A percentile compares a stretch with the other conserved stretches of the same genome.
phyloP scores from a whole-genome alignment of 2,797 vertebrate genomes.

The Microtus agrestis region DNA sequence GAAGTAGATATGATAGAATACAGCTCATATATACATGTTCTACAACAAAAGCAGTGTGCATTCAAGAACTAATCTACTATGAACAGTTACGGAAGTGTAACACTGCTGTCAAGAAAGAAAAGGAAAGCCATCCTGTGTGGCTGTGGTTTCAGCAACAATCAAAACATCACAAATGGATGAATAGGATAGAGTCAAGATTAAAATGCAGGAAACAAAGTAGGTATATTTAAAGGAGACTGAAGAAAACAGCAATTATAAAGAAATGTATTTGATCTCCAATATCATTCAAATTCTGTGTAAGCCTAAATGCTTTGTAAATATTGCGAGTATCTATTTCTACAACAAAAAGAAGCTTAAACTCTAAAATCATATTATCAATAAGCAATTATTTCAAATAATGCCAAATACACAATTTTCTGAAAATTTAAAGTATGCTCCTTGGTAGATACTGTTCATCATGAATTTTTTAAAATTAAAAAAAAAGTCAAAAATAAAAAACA shows the following conservation, averaged over 20 bases:
- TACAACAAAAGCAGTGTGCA: slow-evolving; percentile 15
- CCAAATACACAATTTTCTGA: slow-evolving; percentile 46
- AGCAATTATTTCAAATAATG: slow-evolving; percentile 59
- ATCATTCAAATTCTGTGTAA: slow-evolving; percentile 55
- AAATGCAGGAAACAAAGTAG: slow-evolving; percentile 41
- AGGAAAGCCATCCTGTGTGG: slow-evolving; percentile 29
- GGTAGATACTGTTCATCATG: slow-evolving; percentile 23
- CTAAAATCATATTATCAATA: slow-evolving; percentile 39
- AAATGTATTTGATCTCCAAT: slow-evolving; percentile 47
- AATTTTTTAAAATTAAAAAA: neutral
- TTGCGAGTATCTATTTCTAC: slow-evolving; percentile 37
- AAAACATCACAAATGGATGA: neutral
- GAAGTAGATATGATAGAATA: neutral
- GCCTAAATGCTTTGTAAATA: slow-evolving; percentile 48
- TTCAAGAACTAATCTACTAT: slow-evolving; percentile 29
- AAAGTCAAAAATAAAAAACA: neutral
- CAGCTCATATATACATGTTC: slow-evolving; percentile 30
- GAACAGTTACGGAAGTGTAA: slow-evolving; percentile 6
- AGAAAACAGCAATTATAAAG: slow-evolving; percentile 43
- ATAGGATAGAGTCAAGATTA: slow-evolving; percentile 29
- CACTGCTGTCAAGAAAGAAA: neutral
- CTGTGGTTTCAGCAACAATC: neutral
- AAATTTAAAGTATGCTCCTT: slow-evolving; percentile 23
- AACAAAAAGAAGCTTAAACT: slow-evolving; percentile 57
- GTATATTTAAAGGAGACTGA: slow-evolving; percentile 29